These are phyloP conservation scores for Callithrix jacchus DNA, from an alignment of 2,113 vertebrate species.

Conservation along the genomic window DNA sequence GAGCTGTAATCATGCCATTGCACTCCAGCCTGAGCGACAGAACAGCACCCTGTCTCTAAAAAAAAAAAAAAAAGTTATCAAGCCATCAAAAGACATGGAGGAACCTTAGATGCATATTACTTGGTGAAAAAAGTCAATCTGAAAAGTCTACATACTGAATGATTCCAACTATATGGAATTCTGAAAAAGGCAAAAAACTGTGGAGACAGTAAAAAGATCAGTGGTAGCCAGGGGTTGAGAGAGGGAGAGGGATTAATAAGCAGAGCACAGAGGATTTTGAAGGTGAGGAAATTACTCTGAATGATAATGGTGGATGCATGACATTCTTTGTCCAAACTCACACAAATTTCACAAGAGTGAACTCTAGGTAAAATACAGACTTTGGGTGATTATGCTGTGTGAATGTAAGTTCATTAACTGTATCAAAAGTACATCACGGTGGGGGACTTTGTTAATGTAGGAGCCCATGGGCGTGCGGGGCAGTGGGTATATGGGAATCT, in stretches of 20 bases:
- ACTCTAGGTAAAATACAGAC: background rate
- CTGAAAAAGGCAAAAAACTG: background rate
- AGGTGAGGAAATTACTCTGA: background rate
- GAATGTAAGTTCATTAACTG: background rate
- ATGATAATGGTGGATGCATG: background rate
- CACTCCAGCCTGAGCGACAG: too few relatives aligned
- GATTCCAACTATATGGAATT: background rate
- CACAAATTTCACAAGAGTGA: background rate
- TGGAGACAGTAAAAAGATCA: background rate
- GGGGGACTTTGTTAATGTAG: background rate
- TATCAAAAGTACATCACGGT: background rate
- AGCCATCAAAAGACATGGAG: background rate
- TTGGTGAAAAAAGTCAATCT: background rate
- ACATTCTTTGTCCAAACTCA: background rate
- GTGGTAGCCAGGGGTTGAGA: background rate
- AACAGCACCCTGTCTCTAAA: too few relatives aligned
- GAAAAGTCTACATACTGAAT: background rate
- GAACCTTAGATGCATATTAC: background rate
- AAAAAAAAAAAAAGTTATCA: background rate
- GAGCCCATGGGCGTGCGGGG: background rate
- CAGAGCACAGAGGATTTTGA: background rate
- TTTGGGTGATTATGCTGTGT: background rate
- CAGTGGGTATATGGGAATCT: background rate
- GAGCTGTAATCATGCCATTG: too few relatives aligned
- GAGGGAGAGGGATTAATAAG: background rate